Conservation (phyloP, 2,113 vertebrate species). For the Helogale parvula region DNA sequence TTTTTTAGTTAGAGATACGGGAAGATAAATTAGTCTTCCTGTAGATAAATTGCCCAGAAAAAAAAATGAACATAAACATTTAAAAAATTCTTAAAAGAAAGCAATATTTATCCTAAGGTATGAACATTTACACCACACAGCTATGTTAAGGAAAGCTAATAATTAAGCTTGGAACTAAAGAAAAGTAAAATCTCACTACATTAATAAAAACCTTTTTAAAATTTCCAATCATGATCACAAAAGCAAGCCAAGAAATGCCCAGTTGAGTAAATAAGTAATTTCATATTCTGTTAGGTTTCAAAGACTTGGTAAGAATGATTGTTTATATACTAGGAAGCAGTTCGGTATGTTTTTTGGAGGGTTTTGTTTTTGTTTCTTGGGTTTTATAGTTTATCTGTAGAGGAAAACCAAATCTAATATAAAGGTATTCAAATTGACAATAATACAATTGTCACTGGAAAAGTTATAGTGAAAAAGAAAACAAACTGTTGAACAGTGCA, state of each 20-base stretch:
- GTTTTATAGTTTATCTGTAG: neutral
- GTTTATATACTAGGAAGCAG: neutral
- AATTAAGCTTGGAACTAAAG: slow-evolving; percentile 1
- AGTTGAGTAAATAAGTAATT: neutral
- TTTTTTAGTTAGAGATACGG: neutral
- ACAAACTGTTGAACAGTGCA: neutral
- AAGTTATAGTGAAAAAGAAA: neutral
- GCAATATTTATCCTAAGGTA: neutral
- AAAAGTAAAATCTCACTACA: neutral
- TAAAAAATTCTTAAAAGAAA: slow-evolving; percentile 31
- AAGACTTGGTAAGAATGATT: neutral
- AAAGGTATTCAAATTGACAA: neutral
- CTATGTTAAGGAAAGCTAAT: slow-evolving; percentile 1
- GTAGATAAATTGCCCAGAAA: neutral
- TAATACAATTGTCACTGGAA: neutral
- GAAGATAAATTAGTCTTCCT: neutral
- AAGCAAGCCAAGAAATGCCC: neutral
- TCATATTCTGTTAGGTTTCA: neutral
- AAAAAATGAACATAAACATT: neutral
- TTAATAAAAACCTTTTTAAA: neutral
- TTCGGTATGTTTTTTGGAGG: neutral
- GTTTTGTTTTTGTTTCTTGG: neutral
- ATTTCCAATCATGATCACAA: slow-evolving; percentile 15
- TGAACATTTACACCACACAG: neutral
- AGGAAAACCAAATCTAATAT: neutral